Conservation (phyloP, 2,888 invertebrate species). For the Meghimatium bilineatum region DNA sequence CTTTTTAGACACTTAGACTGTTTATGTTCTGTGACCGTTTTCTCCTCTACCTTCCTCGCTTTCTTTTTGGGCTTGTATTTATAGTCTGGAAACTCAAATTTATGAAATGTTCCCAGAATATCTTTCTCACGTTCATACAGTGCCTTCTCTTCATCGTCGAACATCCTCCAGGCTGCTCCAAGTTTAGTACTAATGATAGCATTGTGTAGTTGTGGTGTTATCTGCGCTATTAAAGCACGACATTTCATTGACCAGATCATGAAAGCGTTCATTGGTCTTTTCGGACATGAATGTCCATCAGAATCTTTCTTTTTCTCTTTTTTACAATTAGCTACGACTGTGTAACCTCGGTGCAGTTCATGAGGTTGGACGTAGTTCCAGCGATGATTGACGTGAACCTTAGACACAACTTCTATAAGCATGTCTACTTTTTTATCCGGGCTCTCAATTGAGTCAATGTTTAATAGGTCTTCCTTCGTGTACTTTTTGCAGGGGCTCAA, state of each 20-base stretch:
- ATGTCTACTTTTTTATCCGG: slow-evolving; percentile 38
- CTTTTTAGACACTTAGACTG: slow-evolving; percentile 4
- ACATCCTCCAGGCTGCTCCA: slow-evolving; percentile 36
- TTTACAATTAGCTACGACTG: slow-evolving; percentile 38
- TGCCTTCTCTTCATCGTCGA: slow-evolving; percentile 29
- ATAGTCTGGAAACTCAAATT: slow-evolving; percentile 41
- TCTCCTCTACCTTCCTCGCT: slow-evolving; percentile 20
- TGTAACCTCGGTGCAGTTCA: slow-evolving; percentile 36
- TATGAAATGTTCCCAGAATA: slow-evolving; percentile 28
- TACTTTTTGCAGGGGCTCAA: slow-evolving; percentile 36
- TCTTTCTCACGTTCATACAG: slow-evolving; percentile 39
- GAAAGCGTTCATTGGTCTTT: slow-evolving; percentile 48
- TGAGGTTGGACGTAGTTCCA: slow-evolving; percentile 46
- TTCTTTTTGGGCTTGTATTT: slow-evolving; percentile 47
- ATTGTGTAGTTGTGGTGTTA: slow-evolving; percentile 46
- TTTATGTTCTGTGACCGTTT: neutral
- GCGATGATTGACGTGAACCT: slow-evolving; percentile 27
- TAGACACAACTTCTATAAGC: slow-evolving; percentile 35
- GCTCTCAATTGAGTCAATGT: slow-evolving; percentile 30
- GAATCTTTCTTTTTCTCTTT: slow-evolving; percentile 47
- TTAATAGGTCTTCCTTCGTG: slow-evolving; percentile 18
- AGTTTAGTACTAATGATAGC: slow-evolving; percentile 43
- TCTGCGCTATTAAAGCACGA: slow-evolving; percentile 39
- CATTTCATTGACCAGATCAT: slow-evolving; percentile 48
- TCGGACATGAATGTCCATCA: slow-evolving; percentile 31